Evolutionary conservation across 2,797 vertebrate species (phyloP), one percentile per base, ranked within the genome.

Genomic region (Sciurus carolinensis): DNA sequence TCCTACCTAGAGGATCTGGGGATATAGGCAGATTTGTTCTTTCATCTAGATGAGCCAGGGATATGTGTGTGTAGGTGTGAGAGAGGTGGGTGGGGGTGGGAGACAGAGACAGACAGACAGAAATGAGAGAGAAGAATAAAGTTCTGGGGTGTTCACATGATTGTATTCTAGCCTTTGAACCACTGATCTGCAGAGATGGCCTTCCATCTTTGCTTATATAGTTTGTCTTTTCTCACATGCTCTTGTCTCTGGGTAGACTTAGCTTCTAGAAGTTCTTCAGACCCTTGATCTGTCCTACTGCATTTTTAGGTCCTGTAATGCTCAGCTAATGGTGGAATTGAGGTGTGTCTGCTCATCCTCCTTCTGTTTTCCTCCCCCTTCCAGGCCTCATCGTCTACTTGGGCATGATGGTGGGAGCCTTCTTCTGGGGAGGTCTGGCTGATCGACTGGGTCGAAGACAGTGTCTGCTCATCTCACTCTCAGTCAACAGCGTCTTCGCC

Each of bases 371-470:
- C 72, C 59, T 83, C 30, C 57, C 80, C 26, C 57, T 39, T 30
- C 24, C 98, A 99, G 99, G 99, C 95, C 99, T 99, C 93, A 99
- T 99, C 59, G 99, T 99, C 84, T 99, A 99, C 98, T 98, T 99
- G 98, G 99, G 99, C 77, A 99, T 99, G 99, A 99, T 99, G 99
- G 99, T 99, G 82, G 99, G 99, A 0, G 99, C 99, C 12, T 99
- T 99, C 96, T 98, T 99, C 92, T 99, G 99, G 99, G 99, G 99
- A 0, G 99, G 99, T 67, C 98, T 99, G 98, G 99, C 99, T 0
- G 99, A 99, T 97, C 99, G 99, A 57, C 99, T 99, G 24, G 99
- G 99, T 52, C 99, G 99, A 36, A 98, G 99, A 87, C 99, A 99
- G 98, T 99, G 99, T 89, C 99, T 99, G 39, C 99, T 99, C 98